Conservation (phyloP, 2,797 vertebrate genomes). For the Lacerta viridis region DNA sequence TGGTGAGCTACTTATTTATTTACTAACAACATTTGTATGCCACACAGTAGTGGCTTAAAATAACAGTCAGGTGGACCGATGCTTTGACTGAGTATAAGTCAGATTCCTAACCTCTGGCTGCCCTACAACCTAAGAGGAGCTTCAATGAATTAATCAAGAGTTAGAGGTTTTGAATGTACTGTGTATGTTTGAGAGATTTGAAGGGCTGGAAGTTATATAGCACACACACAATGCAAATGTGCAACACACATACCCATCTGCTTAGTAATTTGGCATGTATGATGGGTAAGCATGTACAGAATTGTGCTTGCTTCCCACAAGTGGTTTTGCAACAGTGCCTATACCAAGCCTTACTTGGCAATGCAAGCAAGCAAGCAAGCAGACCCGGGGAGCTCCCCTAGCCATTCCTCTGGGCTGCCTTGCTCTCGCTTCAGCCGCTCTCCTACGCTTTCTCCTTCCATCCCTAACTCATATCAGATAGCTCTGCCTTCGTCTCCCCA, state of each 20-base stretch:
- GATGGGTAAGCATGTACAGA: neutral
- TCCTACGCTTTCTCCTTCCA: neutral
- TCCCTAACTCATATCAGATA: neutral
- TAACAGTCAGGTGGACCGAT: neutral
- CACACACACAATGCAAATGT: too few relatives aligned
- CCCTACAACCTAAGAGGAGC: too few relatives aligned
- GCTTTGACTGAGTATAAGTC: too few relatives aligned
- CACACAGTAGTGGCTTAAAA: neutral
- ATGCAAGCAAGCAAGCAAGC: neutral
- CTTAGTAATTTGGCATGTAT: too few relatives aligned
- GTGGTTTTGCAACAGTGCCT: neutral
- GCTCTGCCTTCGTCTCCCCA: constrained; percentile 25
- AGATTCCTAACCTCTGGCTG: too few relatives aligned
- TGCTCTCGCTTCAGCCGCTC: neutral
- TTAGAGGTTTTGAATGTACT: too few relatives aligned
- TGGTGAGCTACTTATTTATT: neutral
- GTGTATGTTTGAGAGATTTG: too few relatives aligned
- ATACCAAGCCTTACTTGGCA: neutral
- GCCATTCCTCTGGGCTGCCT: neutral
- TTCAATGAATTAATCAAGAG: too few relatives aligned
- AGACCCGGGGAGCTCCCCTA: neutral
- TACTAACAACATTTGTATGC: neutral
- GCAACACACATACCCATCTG: too few relatives aligned
- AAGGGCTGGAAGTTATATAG: too few relatives aligned
- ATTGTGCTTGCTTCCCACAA: neutral